These are phyloP conservation scores for Archilochus colubris DNA, from an alignment of 2,113 vertebrate genomes.

Conservation along the genomic window DNA sequence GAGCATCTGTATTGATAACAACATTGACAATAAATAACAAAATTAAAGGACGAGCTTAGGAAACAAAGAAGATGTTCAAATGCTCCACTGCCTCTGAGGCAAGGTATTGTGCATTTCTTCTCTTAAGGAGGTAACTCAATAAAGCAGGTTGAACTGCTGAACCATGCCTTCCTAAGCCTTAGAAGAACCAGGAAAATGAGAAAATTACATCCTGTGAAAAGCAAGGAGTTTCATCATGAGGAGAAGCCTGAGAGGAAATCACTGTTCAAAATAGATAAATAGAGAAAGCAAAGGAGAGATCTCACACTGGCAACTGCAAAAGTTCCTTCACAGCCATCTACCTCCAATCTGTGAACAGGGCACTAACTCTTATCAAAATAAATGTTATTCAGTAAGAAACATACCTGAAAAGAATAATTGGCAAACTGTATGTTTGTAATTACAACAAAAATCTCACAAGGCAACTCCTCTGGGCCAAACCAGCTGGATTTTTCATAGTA, in stretches of 20 bases:
- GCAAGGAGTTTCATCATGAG: not conserved
- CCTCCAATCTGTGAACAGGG: not conserved
- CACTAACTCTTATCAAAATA: not conserved
- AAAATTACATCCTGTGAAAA: slow-evolving; percentile 2
- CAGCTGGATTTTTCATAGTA: not conserved
- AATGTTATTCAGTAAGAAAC: not conserved
- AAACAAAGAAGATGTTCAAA: not conserved
- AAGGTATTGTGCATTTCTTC: not conserved
- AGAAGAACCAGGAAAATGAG: not conserved
- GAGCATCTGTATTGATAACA: not conserved
- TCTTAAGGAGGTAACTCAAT: not conserved
- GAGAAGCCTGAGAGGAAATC: slow-evolving; percentile 9
- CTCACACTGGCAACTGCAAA: not conserved
- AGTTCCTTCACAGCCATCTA: not conserved
- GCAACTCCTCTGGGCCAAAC: not conserved
- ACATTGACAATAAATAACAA: not conserved
- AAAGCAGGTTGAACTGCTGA: not conserved
- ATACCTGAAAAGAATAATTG: not conserved
- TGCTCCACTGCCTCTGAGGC: not conserved
- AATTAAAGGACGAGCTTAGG: not conserved
- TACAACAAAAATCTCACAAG: not conserved
- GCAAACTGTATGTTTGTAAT: not conserved
- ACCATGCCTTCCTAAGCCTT: not conserved
- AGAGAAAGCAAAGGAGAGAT: not conserved
- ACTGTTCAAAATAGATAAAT: not conserved